Base-by-base conservation (phyloP, 2,113 vertebrate genomes). In the Ancistrus triradiatus region DNA sequence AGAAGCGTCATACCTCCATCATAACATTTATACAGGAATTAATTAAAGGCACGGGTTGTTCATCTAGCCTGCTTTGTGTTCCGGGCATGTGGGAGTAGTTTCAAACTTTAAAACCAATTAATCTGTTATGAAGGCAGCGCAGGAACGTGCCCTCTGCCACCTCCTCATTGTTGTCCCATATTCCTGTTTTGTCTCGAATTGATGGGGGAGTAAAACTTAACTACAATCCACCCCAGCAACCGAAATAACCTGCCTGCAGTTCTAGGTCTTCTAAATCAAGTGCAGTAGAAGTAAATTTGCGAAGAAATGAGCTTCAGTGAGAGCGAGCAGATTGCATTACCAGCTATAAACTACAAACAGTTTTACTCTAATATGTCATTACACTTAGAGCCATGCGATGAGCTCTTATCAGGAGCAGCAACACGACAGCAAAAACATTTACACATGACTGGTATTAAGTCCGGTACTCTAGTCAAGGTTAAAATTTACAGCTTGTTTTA, bases 321-420 rank as follows among this genome's bases (percentile, higher is more conserved):
- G 42, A 57, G 59, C n/a, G 69, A 75, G 67, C 60, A 69, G 72
- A 77, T 74, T 63, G 63, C 60, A 79, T 60, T 68, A 60, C 68
- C 68, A 59, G 47, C 72, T 77, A 76, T 80, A 84, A 80, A 77
- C 65, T 53, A 37, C 7, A 11, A 50, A 22, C n/a, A 7, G 2
- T 58, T 50, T 66, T 10, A 38, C 65, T 60, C 59, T 64, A 47
- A 53, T 63, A 59, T 47, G 47, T 68, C 44, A 22, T 51, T 68
- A 44, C 50, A 69, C 69, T 77, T 68, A 46, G 68, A 35, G 56
- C 68, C 69, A 73, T 80, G 59, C 69, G 60, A 84, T 82, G 73
- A 57, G 85, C 79, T 83, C 66, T 61, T 77, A n/a, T 75, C 50
- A 72, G 80, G 66, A 70, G 75, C 52, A 61, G 72, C 75, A 79